Conservation (phyloP, 2,888 invertebrate species). For the Conops quadrifasciatus region DNA sequence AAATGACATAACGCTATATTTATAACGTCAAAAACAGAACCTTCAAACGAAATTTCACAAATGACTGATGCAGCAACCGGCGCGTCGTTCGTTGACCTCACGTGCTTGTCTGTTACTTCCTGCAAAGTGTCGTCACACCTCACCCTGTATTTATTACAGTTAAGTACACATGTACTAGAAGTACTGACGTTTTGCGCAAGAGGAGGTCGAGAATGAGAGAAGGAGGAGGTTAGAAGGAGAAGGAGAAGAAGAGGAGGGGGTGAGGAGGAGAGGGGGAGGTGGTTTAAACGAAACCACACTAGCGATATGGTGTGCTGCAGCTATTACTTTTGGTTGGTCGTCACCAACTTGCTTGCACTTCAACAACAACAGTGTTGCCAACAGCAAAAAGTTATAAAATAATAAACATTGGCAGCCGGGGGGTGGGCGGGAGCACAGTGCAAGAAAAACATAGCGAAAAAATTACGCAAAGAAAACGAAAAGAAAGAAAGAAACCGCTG, state of each 20-base stretch:
- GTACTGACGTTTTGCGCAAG: slow-evolving; percentile 1
- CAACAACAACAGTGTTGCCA: slow-evolving; percentile 19
- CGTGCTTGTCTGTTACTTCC: slow-evolving; percentile 24
- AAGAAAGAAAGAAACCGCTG: slow-evolving; percentile 8
- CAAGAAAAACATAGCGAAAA: neutral
- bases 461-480: slow-evolving; percentile 3
- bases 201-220: neutral
- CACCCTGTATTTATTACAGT: slow-evolving; percentile 18
- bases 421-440: neutral
- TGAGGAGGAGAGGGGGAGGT: neutral
- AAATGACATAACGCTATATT: slow-evolving; percentile 12
- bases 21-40: slow-evolving; percentile 4
- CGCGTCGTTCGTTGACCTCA: slow-evolving; percentile 25
- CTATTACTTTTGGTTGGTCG: slow-evolving; percentile 21
- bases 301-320: slow-evolving; percentile 6
- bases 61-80: neutral
- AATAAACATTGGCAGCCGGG: slow-evolving; percentile 4
- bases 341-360: slow-evolving; percentile 23
- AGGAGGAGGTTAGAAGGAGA: neutral
- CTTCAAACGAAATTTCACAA: slow-evolving; percentile 5
- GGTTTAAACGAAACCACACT: neutral
- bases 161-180: too few relatives aligned
- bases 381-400: slow-evolving; percentile 27
- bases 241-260: neutral
- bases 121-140: slow-evolving; percentile 29